Evolutionary conservation across 2,797 vertebrate species (phyloP), one percentile per base, ranked within the genome.

Genomic region (Choloepus didactylus): DNA sequence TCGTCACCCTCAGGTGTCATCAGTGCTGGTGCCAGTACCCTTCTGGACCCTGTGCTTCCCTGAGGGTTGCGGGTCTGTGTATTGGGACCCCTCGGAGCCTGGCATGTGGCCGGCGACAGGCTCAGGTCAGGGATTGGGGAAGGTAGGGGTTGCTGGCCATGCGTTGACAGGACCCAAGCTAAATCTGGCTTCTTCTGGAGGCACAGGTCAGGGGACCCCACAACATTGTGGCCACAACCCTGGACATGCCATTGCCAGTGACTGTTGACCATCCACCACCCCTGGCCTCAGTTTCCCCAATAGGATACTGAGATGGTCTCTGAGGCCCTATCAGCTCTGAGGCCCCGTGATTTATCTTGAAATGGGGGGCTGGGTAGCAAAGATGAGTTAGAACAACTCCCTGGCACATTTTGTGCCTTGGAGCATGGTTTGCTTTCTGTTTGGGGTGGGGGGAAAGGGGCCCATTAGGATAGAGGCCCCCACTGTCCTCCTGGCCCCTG

Each of bases 111-210:
- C 1, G 4, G 5, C 25, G 19, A 27, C 46, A 41, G 41, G 15
- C 54, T 70, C 62, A 60, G n/a, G 6, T 35, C 19, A n/a, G 54
- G 31, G 10, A 21, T 31, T 51, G 21, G 31, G 46, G 5, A 89
- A 59, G 35, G 10, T 0, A 0, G 14, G 21, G 59, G 2, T 49
- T 76, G 41, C 9, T 59, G 41, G 7, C 23, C 4, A 5, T 0
- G 2, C 64, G 72, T 54, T 85, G 35, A 54, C 1, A 18, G 49
- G 35, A 76, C 72, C 16, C 2, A 4, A 62, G 35, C 19, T 66
- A 31, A 54, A n/a, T 56, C 77, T 72, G 70, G 25, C 83, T 90
- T 15, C 9, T 89, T 14, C 46, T 29, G 62, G 81, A 72, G 29
- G 16, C 46, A n/a, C 18, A 51, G 35, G 9, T 84, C n/a, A 38